Evolutionary conservation across 2,888 invertebrate species (phyloP).

Genomic region (Halictus ligatus): DNA sequence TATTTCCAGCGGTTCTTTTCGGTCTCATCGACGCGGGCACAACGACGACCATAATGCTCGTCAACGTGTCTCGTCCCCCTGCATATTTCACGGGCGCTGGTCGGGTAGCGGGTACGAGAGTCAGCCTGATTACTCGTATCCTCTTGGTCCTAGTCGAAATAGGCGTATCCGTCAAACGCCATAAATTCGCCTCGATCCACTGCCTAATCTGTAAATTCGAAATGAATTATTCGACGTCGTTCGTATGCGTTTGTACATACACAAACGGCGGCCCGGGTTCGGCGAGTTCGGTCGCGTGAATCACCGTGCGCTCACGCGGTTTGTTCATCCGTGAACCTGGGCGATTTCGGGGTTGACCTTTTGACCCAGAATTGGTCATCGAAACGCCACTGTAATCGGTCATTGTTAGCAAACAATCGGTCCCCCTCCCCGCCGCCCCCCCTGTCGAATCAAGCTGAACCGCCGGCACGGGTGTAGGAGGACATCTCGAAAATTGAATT

Average conservation of each 20-base stretch:
- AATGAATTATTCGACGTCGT: slow-evolving; percentile 65
- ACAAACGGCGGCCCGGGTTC: neutral
- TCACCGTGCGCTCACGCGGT: neutral
- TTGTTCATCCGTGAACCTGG: neutral
- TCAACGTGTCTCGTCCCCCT: neutral
- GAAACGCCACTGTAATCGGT: slow-evolving; percentile 57
- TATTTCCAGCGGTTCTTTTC: neutral
- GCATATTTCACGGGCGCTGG: slow-evolving; percentile 34
- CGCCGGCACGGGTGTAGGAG: neutral
- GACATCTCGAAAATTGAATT: slow-evolving; percentile 55
- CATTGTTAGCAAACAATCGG: slow-evolving; percentile 57
- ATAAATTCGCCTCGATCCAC: slow-evolving; percentile 59
- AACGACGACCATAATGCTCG: neutral
- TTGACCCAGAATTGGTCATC: slow-evolving; percentile 57
- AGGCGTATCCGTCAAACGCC: slow-evolving; percentile 54
- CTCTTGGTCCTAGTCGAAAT: slow-evolving; percentile 31
- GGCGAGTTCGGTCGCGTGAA: slow-evolving; percentile 11
- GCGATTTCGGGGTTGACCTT: slow-evolving; percentile 48
- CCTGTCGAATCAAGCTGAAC: neutral
- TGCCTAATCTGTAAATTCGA: slow-evolving; percentile 67
- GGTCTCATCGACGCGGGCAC: neutral
- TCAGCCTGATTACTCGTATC: slow-evolving; percentile 57
- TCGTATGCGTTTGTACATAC: slow-evolving; percentile 21
- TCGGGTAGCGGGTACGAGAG: slow-evolving; percentile 5
- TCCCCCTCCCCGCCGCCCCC: neutral